A percentile compares a stretch with the other conserved stretches of the same genome.
phyloP scores from a whole-genome alignment of 2,797 vertebrate species.

The Silurus aristotelis region DNA sequence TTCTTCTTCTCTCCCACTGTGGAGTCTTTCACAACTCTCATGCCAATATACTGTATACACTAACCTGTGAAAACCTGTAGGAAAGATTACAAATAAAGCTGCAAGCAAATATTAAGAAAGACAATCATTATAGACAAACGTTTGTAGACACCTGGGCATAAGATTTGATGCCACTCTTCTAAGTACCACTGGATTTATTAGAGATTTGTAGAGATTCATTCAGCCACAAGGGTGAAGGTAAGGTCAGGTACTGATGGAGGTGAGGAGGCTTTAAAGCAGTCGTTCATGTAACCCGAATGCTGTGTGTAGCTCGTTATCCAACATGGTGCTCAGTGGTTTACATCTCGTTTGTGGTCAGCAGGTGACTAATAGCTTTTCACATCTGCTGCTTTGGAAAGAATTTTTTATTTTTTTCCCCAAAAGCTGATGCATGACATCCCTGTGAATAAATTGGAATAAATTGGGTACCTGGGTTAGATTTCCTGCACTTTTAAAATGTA shows the following conservation, averaged over 20 bases:
- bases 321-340: neutral
- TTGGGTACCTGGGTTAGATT: neutral
- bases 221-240: no score
- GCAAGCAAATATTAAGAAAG: neutral
- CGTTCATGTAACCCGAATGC: neutral
- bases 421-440: constrained; percentile 47
- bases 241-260: no score
- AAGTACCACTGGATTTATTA: no score
- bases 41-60: neutral
- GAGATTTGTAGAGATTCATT: no score
- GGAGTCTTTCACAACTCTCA: neutral
- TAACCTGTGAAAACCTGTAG: neutral
- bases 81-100: neutral
- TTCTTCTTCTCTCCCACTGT: neutral
- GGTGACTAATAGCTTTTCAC: constrained; percentile 24
- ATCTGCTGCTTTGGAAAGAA: constrained; percentile 17
- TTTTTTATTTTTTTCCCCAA: constrained; percentile 38
- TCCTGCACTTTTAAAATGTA: neutral
- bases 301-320: neutral
- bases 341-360: constrained; percentile 32
- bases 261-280: neutral
- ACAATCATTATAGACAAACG: neutral
- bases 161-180: no score
- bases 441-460: neutral
- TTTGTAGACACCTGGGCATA: no score